phyloP scores from a whole-genome alignment of 2,888 invertebrate genomes.

The Elysia crispata region DNA sequence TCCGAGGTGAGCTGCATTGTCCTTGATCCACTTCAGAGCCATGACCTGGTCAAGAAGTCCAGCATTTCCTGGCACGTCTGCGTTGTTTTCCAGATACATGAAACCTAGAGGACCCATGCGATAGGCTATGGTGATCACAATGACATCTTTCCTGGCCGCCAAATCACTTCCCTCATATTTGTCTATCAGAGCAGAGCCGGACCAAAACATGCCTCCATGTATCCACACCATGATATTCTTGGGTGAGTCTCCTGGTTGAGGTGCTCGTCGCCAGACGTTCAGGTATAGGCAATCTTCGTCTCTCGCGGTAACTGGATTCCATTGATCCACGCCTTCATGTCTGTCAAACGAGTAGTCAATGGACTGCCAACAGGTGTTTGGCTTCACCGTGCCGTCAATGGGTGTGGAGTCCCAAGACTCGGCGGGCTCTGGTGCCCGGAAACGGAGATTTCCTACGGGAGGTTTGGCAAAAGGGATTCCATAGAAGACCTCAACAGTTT shows the following conservation, averaged over 20 bases:
- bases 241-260: constrained; percentile 80
- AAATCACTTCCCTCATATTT: constrained; percentile 81
- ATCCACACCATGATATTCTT: constrained; percentile 92
- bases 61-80: constrained; percentile 90
- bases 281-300: constrained; percentile 97
- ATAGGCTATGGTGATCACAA: constrained; percentile 96
- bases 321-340: constrained; percentile 89
- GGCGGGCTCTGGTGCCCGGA: constrained; percentile 87
- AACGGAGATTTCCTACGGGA: constrained; percentile 88
- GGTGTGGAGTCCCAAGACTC: constrained; percentile 91
- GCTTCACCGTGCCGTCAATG: constrained; percentile 87
- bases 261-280: constrained; percentile 92
- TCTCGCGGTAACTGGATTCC: constrained; percentile 92
- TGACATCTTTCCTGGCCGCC: constrained; percentile 91
- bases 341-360: constrained; percentile 80
- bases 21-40: constrained; percentile 93
- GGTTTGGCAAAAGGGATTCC: constrained; percentile 95
- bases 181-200: constrained; percentile 89
- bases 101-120: constrained; percentile 93
- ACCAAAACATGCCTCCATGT: constrained; percentile 95
- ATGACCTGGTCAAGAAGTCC: constrained; percentile 94
- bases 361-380: constrained; percentile 91
- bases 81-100: constrained; percentile 89
- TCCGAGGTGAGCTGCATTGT: constrained; percentile 83
- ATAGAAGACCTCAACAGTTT: constrained; percentile 87